A percentile compares a stretch with the other conserved stretches of the same genome.
Conservation (phyloP, 2,888 invertebrate genomes). For the Eupelmus urozonus region DNA sequence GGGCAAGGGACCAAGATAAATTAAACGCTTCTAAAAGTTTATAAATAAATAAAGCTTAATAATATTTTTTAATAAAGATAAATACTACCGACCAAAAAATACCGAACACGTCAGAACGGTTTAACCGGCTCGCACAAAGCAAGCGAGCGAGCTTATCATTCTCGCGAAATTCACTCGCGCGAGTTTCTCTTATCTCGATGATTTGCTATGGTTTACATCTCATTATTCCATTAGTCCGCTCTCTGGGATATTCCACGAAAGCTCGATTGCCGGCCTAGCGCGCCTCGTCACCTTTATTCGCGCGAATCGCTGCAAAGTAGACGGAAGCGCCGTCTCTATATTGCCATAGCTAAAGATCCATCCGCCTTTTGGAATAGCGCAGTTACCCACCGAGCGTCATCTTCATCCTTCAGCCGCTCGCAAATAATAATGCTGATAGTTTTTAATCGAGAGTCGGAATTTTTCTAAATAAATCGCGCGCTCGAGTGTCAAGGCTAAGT, state of each 20-base stretch:
- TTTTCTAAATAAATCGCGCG: too few species aligned
- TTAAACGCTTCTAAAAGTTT: too few species aligned
- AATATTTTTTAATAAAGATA: too few species aligned
- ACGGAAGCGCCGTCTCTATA: not conserved
- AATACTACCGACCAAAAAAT: too few species aligned
- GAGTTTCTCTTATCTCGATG: too few species aligned
- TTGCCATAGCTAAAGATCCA: not conserved
- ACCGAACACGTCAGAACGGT: too few species aligned
- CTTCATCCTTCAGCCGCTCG: not conserved
- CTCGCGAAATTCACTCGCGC: not conserved
- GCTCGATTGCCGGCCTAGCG: not conserved
- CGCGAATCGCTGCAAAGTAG: not conserved
- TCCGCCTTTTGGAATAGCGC: not conserved
- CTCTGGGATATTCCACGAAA: not conserved
- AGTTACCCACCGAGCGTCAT: not conserved
- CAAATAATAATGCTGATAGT: too few species aligned
- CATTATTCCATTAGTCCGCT: conserved; percentile 22
- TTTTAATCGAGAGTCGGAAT: too few species aligned
- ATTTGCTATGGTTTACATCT: conserved; percentile 1
- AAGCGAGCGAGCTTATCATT: not conserved
- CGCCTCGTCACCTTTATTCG: too few species aligned
- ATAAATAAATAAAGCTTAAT: too few species aligned
- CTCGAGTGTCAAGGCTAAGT: not conserved
- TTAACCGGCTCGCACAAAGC: too few species aligned
- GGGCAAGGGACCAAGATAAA: too few species aligned